Conservation (phyloP, 2,888 invertebrate genomes). For the Calephelis perditalis region DNA sequence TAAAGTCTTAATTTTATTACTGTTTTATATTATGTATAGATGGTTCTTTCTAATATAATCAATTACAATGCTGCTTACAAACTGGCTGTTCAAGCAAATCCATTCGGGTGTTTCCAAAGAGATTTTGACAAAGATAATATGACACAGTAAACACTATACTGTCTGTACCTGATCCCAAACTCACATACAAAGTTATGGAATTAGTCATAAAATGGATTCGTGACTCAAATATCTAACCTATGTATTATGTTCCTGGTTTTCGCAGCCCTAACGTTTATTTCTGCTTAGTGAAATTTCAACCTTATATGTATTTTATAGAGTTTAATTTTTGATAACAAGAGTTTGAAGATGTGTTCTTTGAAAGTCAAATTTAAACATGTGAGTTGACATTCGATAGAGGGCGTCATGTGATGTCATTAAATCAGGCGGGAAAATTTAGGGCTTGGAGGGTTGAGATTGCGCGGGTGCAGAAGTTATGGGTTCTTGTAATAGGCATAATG, state of each 20-base stretch:
- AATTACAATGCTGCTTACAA: background rate
- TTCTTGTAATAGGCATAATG: conserved; percentile 16
- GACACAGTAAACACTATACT: conserved; percentile 59
- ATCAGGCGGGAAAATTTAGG: conserved; percentile 66
- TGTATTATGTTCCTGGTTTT: conserved; percentile 40
- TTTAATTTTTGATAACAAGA: conserved; percentile 20
- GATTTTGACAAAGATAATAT: conserved; percentile 42
- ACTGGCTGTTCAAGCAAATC: background rate
- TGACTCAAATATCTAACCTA: conserved; percentile 77
- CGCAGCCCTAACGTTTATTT: conserved; percentile 28
- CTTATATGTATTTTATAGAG: rapidly evolving
- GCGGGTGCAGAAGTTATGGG: conserved; percentile 30
- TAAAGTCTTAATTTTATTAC: no score
- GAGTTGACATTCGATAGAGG: conserved; percentile 77
- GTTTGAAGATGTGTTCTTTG: conserved; percentile 30
- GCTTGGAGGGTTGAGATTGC: conserved; percentile 55
- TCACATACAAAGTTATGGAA: conserved; percentile 78
- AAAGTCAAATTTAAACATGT: conserved; percentile 37
- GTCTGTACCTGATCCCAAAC: conserved; percentile 69
- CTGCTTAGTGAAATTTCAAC: conserved; percentile 24
- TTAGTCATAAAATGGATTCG: conserved; percentile 78
- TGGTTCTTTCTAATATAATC: no score
- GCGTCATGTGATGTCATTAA: conserved; percentile 74
- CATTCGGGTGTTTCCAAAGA: conserved; percentile 3
- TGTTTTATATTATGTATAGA: background rate